A percentile compares a stretch with the other conserved stretches of the same genome.
These are phyloP conservation scores for Choristoneura rosaceana DNA, from an alignment of 2,888 invertebrate genomes.

Conservation along the genomic window DNA sequence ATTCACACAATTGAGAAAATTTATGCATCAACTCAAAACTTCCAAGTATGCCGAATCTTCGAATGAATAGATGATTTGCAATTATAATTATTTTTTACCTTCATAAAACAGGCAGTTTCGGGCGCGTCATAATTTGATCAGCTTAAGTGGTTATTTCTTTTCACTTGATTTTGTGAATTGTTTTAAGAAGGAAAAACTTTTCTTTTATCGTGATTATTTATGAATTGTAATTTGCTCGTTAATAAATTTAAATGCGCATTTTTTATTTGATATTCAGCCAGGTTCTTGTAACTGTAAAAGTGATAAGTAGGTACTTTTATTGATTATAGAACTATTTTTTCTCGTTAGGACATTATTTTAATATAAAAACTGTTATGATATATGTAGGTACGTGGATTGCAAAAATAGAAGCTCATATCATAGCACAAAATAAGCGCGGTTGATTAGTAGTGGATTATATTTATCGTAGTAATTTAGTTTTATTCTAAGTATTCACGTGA, in stretches of 20 bases:
- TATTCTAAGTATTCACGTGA: no score
- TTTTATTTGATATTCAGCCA: background rate
- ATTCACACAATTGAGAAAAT: conserved; percentile 68
- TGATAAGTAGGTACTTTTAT: no score
- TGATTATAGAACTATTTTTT: no score
- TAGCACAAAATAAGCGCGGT: no score
- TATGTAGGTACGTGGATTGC: no score
- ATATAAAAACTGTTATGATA: no score
- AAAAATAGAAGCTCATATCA: no score
- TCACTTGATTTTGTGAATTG: conserved; percentile 6
- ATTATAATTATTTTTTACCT: conserved; percentile 53
- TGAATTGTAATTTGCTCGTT: background rate
- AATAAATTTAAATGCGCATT: background rate
- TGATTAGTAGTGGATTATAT: no score
- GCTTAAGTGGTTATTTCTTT: conserved; percentile 22
- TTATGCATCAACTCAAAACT: conserved; percentile 65
- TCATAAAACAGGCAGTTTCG: conserved; percentile 20
- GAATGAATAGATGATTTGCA: conserved; percentile 53
- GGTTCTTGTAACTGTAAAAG: no score
- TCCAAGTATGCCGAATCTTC: conserved; percentile 55
- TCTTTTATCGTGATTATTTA: conserved; percentile 11
- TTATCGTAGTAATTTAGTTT: no score
- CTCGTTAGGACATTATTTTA: no score
- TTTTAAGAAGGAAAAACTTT: background rate
- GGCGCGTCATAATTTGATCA: conserved; percentile 24